Base-by-base conservation (phyloP, 2,113 vertebrate species). In the Galbula dea region DNA sequence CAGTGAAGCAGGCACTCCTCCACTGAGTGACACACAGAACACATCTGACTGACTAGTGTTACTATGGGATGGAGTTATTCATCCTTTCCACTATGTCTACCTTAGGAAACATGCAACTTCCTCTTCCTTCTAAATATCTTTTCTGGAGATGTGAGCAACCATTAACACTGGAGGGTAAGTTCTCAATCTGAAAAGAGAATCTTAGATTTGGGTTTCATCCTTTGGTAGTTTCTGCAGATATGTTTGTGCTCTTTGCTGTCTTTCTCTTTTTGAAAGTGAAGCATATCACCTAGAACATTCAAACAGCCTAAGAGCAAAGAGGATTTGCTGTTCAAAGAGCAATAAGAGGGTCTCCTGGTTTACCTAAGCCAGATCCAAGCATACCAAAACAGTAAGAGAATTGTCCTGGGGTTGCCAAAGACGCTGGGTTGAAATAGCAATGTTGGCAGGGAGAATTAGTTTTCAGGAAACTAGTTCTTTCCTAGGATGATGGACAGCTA, bases 21-120 rank as follows among this genome's bases (percentile, higher is more conserved):
- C 83, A 48, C 81, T 22, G 43, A 88, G 87, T 84, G 86, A 88
- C 87, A 93, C 85, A 80, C 43, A 89, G 89, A 77, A 93, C 83
- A 86, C 0, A 5, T 68, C 74, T 89, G 94, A 89, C 66, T 84
- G 89, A 75, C 19, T 69, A 32, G 87, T 84, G 82, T 87, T 95
- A 94, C 84, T 87, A 92, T 4, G 66, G 86, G 78, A 87, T 41
- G 78, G 62, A 95, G 81, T 52, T 93, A 52, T 75, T 92, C 57
- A 94, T 89, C 87, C 74, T 82, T 89, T 90, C 81, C 81, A 73
- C 76, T 27, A 61, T 23, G 68, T 36, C 52, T n/a, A 72, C 43
- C 71, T 72, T 66, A 0, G 0, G 75, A 93, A 89, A 93, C 12
- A 34, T 61, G 52, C 84, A 89, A 27, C 39, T 89, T 57, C 29